Base-by-base conservation (phyloP, 2,888 invertebrate species). In the Synergus gifuensis region DNA sequence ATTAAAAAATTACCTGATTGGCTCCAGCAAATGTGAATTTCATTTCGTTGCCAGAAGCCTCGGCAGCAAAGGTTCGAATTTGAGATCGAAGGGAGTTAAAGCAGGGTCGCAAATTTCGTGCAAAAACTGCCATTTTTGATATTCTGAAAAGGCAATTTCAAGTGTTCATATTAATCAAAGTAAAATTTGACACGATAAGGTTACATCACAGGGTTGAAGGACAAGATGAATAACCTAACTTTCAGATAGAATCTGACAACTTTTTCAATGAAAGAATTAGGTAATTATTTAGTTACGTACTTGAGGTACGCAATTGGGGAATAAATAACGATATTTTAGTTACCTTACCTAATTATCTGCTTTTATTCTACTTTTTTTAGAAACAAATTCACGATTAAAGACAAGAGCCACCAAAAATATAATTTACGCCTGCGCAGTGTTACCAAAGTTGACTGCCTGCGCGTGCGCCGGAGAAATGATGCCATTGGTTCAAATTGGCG, bases 21-120 rank as follows among this genome's bases (percentile, higher is more conserved):
- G 97, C 97, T 87, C 97, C 97, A 87, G 98, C 98, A 92, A 98
- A 96, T 77, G 98, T 98, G 86, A 98, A 96, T 85, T 96, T 96
- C 97, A 98, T 97, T 92, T 97, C 95, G 86, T 94, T 93, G 22
- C 80, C 80, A 18, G 86, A 62, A 46, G 88, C 83, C 18, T 89
- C 93, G 83, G 95, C 96, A 63, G 97, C 96, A 91, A 96, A 97
- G 79, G 94, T 94, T 85, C 96, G 94, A 78, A 93, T 86, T 62
- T 91, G 90, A 42, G 81, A 86, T 46, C 88, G 89, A 76, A 89
- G 63, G 63, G 83, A 88, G 64, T 87, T 89, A 76, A 92, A 79
- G 58, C 87, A 87, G 8, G 91, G 91, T 0, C 92, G 91, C 49
- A 91, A 81, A 22, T 85, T 88, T 76, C 91, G 89, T n/a, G 88